Conservation (phyloP, 2,888 invertebrate genomes). For the Rapana venosa region DNA sequence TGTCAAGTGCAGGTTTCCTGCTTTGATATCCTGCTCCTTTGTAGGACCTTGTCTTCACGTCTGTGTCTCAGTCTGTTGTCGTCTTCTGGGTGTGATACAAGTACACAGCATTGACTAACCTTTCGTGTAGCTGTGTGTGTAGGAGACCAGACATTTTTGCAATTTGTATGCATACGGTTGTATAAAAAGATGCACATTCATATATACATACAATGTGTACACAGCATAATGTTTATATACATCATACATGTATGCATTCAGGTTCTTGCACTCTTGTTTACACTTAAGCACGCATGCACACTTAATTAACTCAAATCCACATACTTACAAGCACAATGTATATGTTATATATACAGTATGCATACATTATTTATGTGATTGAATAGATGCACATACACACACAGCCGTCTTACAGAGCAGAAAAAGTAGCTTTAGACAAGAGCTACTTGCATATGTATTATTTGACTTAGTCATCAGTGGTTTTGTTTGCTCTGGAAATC, state of each 20-base stretch:
- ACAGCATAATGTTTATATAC: not conserved
- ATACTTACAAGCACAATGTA: not conserved
- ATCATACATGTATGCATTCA: not conserved
- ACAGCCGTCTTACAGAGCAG: not conserved
- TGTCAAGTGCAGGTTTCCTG: constrained; percentile 13
- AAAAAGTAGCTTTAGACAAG: not conserved
- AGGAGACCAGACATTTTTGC: not conserved
- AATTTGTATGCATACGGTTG: not conserved
- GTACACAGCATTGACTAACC: not conserved
- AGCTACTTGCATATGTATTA: no score
- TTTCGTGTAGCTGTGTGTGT: not conserved
- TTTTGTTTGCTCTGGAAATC: no score
- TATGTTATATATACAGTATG: not conserved
- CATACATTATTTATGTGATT: not conserved
- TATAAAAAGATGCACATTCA: not conserved
- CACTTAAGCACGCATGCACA: not conserved
- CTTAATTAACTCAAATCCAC: not conserved
- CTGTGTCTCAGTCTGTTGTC: not conserved
- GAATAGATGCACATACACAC: not conserved
- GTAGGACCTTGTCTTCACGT: not conserved
- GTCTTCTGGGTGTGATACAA: not conserved
- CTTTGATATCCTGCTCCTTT: not conserved
- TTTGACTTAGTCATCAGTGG: no score
- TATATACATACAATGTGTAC: not conserved
- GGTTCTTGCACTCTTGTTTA: not conserved